phyloP scores from a whole-genome alignment of 2,797 vertebrate genomes.

The Phoxinus dragarum region DNA sequence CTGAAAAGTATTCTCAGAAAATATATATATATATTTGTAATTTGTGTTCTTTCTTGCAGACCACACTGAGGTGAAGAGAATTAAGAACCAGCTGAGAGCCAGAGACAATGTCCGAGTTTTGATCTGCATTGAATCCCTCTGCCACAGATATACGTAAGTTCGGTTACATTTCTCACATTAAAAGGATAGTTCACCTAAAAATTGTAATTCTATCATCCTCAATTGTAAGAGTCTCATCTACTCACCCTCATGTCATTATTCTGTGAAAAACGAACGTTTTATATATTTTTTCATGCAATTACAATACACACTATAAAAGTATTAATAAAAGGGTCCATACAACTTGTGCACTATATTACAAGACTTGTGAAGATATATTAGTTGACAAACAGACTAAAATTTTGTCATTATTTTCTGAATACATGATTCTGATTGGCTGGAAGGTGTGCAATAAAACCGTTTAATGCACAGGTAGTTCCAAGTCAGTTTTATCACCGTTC shows the following conservation, averaged over 20 bases:
- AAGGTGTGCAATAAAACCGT: too few species aligned
- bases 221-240: too few species aligned
- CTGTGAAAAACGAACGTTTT: not conserved
- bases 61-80: slow-evolving; percentile 88
- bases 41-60: slow-evolving; percentile 75
- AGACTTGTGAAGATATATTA: not conserved
- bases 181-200: not conserved
- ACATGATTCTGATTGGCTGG: too few species aligned
- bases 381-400: not conserved
- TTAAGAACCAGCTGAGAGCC: slow-evolving; percentile 83
- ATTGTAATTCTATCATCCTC: not conserved
- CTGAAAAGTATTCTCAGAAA: slow-evolving; percentile 8
- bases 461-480: too few species aligned
- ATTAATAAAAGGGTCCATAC: not conserved
- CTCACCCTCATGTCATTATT: not conserved
- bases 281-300: not conserved
- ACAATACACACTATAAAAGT: not conserved
- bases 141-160: slow-evolving; percentile 91
- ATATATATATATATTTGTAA: not conserved
- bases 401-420: not conserved
- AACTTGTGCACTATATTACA: not conserved
- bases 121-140: slow-evolving; percentile 95
- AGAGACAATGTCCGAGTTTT: slow-evolving; percentile 87
- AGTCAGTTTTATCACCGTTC: too few species aligned
- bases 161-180: not conserved